phyloP scores from a whole-genome alignment of 2,113 vertebrate genomes.

The Vidua macroura region DNA sequence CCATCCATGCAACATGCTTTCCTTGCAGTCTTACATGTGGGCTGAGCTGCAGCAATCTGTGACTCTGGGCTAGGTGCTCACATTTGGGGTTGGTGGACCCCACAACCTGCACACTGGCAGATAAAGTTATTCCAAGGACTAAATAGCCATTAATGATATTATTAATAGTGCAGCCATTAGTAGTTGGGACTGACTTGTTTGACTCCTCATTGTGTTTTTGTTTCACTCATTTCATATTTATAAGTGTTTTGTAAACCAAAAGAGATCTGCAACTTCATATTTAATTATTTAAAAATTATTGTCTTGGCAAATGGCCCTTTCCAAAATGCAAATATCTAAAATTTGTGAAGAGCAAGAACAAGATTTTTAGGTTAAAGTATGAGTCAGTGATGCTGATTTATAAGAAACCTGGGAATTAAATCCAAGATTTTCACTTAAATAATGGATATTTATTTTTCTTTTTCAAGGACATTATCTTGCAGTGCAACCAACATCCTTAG shows the following conservation, averaged over 20 bases:
- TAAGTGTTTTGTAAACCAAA: neutral
- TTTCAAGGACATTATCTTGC: neutral
- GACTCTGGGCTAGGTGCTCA: neutral
- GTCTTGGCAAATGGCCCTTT: neutral
- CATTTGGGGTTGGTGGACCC: neutral
- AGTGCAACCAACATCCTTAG: neutral
- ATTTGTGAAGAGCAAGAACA: neutral
- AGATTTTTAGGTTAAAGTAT: neutral
- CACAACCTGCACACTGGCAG: neutral
- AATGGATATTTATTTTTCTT: neutral
- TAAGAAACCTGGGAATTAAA: neutral
- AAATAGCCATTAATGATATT: neutral
- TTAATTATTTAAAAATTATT: neutral
- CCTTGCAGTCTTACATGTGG: accelerated
- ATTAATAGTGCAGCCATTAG: neutral
- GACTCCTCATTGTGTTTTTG: neutral
- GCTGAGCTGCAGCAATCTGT: neutral
- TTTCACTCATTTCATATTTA: neutral
- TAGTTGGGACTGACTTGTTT: neutral
- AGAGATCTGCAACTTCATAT: neutral
- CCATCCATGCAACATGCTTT: neutral
- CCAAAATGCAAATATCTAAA: neutral
- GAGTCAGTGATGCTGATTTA: neutral
- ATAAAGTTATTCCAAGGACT: neutral
- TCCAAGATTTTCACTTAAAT: neutral